Percentiles rank a stretch among this genome's conserved stretches.
Evolutionary conservation across 2,113 vertebrate genomes (phyloP).

Genomic region (Psilopogon haemacephalus): DNA sequence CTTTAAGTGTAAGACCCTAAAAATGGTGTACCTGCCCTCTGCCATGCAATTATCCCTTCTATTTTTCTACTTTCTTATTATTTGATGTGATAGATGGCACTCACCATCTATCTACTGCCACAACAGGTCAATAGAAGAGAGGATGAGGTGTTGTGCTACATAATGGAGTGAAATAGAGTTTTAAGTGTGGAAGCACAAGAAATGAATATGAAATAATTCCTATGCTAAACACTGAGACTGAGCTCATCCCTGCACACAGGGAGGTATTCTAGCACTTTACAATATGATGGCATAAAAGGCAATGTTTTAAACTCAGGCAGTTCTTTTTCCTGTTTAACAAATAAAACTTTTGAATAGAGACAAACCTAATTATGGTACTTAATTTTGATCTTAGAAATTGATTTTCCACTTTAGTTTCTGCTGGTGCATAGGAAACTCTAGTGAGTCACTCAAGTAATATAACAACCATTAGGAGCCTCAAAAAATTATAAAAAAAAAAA

Average conservation of each 20-base stretch:
- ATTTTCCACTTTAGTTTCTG: constrained; percentile 69
- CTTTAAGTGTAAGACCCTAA: neutral
- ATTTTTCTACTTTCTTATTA: neutral
- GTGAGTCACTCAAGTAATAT: constrained; percentile 29
- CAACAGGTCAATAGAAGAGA: neutral
- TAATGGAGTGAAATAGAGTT: neutral
- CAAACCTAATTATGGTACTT: constrained; percentile 60
- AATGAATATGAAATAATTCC: neutral
- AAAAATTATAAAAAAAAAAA: neutral
- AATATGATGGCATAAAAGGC: neutral
- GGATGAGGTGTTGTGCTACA: neutral
- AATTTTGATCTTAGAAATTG: constrained; percentile 75
- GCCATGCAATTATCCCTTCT: neutral
- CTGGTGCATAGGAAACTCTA: constrained; percentile 49
- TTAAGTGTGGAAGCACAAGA: neutral
- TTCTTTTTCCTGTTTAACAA: constrained; percentile 38
- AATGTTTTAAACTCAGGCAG: constrained; percentile 15
- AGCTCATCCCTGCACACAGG: neutral
- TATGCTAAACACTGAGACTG: neutral
- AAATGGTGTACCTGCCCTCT: neutral
- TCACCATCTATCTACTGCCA: neutral
- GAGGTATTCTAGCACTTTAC: neutral
- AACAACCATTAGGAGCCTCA: constrained; percentile 10
- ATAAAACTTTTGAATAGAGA: constrained; percentile 26
- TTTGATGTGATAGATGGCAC: neutral